Percentiles rank a stretch among this genome's conserved stretches.
phyloP scores from a whole-genome alignment of 2,113 vertebrate genomes.

The Vombatus ursinus region DNA sequence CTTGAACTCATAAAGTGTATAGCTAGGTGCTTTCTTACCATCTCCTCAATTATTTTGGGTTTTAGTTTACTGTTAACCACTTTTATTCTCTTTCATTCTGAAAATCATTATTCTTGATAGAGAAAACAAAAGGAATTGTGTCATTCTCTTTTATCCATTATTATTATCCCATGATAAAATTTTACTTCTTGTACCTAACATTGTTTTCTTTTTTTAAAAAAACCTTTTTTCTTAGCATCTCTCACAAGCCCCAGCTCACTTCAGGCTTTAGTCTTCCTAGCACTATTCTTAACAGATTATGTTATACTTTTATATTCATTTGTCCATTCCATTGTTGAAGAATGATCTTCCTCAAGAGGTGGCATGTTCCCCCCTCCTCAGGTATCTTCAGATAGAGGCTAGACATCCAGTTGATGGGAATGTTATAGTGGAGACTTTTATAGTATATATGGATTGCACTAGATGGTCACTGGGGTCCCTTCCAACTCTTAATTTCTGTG shows the following conservation, averaged over 20 bases:
- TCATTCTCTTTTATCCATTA: background rate
- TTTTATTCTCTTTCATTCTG: background rate
- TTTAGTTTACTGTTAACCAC: background rate
- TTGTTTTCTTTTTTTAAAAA: background rate
- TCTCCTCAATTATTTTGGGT: background rate
- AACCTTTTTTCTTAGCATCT: background rate
- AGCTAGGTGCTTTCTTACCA: background rate
- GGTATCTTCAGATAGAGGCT: background rate
- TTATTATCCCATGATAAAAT: background rate
- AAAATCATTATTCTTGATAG: background rate
- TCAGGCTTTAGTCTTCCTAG: background rate
- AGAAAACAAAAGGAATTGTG: background rate
- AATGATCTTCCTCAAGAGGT: background rate
- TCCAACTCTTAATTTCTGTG: background rate
- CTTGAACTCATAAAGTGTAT: background rate
- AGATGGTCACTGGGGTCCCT: background rate
- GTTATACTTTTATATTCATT: background rate
- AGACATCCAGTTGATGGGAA: background rate
- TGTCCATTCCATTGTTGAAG: background rate
- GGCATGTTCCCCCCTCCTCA: background rate
- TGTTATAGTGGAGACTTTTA: background rate
- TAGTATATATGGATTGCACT: background rate
- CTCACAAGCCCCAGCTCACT: background rate
- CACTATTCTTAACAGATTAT: background rate
- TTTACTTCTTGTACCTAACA: background rate